These are phyloP conservation scores for Drosophila eohydei DNA, from an alignment of 2,888 invertebrate genomes.

Conservation along the genomic window DNA sequence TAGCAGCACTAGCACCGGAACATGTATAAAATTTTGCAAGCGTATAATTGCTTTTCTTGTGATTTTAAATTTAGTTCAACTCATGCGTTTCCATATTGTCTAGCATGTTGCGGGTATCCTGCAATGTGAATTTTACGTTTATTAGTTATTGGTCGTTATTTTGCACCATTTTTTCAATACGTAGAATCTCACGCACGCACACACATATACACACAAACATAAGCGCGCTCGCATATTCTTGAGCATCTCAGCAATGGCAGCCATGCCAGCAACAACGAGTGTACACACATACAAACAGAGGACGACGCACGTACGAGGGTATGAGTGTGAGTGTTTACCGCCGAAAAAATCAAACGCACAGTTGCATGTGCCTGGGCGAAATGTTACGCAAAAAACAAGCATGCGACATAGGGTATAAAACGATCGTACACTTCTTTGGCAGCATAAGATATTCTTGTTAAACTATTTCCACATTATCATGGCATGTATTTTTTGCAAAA, in stretches of 20 bases:
- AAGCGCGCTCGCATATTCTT: slow-evolving; percentile 55
- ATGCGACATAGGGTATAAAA: slow-evolving; percentile 30
- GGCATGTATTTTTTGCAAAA: slow-evolving; percentile 56
- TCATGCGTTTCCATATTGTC: slow-evolving; percentile 56
- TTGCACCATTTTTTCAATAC: slow-evolving; percentile 84
- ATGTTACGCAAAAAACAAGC: slow-evolving; percentile 70
- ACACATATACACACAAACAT: slow-evolving; percentile 47
- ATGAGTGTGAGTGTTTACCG: slow-evolving; percentile 80
- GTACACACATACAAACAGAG: slow-evolving; percentile 50
- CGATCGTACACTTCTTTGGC: slow-evolving; percentile 32
- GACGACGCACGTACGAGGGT: slow-evolving; percentile 66
- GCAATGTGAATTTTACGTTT: slow-evolving; percentile 63
- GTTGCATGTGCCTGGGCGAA: slow-evolving; percentile 73
- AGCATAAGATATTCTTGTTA: slow-evolving; percentile 26
- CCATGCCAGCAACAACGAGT: slow-evolving; percentile 69
- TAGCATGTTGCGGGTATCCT: slow-evolving; percentile 63
- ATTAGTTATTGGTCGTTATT: slow-evolving; percentile 81
- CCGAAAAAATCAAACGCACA: slow-evolving; percentile 80
- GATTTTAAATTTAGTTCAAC: slow-evolving; percentile 39
- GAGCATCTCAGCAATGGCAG: slow-evolving; percentile 68
- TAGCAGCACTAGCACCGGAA: slow-evolving; percentile 56
- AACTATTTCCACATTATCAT: slow-evolving; percentile 37
- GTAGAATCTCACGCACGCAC: slow-evolving; percentile 79
- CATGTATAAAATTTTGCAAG: slow-evolving; percentile 55
- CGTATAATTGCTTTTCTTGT: slow-evolving; percentile 52